Evolutionary conservation across 2,888 invertebrate genomes (phyloP).

Genomic region (Chrysina gloriosa): DNA sequence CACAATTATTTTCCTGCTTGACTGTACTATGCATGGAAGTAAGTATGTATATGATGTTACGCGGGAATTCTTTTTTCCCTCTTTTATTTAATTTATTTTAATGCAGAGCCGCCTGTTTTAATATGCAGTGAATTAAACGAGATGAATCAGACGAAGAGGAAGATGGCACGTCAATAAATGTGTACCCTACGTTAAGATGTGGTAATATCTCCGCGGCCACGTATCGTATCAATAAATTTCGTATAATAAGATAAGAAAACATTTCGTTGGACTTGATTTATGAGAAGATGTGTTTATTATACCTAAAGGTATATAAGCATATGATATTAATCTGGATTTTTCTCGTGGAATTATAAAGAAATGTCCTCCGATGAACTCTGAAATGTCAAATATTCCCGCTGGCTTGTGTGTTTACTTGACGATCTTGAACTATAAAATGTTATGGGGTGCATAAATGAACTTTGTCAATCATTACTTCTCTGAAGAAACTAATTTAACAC

Average conservation of each 20-base stretch:
- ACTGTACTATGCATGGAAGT: neutral
- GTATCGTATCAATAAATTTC: conserved; percentile 42
- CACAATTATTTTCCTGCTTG: neutral
- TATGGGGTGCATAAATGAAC: conserved; percentile 29
- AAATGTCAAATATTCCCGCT: conserved; percentile 36
- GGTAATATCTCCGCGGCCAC: conserved; percentile 37
- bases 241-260: conserved; percentile 42
- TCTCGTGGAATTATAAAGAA: conserved; percentile 33
- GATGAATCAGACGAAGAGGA: conserved; percentile 27
- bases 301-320: conserved; percentile 31
- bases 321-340: conserved; percentile 36
- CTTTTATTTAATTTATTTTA: conserved; percentile 36
- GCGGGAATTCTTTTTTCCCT: neutral
- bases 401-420: neutral
- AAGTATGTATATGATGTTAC: neutral
- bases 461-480: conserved; percentile 24
- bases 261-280: conserved; percentile 41
- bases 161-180: conserved; percentile 33
- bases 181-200: conserved; percentile 33
- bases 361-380: conserved; percentile 31
- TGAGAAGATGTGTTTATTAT: conserved; percentile 42
- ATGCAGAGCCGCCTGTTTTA: conserved; percentile 29
- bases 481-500: conserved; percentile 15
- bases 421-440: conserved; percentile 26
- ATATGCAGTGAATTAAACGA: conserved; percentile 32